A percentile compares a stretch with the other conserved stretches of the same genome.
These are phyloP conservation scores for Cryptocephalus primarius DNA, from an alignment of 2,888 invertebrate species.

Conservation along the genomic window DNA sequence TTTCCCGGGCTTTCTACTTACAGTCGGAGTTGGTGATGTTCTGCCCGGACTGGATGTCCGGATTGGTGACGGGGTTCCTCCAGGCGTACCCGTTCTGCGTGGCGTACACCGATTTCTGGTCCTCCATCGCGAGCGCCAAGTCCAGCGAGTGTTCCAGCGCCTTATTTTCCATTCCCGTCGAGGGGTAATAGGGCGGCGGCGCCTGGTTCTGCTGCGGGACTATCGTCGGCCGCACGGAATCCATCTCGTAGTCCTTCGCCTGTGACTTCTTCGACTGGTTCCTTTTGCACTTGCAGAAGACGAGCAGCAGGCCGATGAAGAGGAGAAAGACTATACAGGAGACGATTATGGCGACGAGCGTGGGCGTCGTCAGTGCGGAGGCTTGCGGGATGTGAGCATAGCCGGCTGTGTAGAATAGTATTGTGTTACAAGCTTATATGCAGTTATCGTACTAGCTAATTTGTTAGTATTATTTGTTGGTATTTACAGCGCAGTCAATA, in stretches of 20 bases:
- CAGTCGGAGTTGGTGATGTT: conserved; percentile 72
- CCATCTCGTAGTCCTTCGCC: conserved; percentile 76
- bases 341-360: conserved; percentile 66
- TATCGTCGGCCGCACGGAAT: conserved; percentile 73
- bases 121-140: conserved; percentile 69
- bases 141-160: conserved; percentile 85
- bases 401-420: conserved; percentile 51
- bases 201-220: conserved; percentile 80
- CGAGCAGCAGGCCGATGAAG: conserved; percentile 61
- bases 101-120: conserved; percentile 77
- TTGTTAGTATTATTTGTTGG: no score
- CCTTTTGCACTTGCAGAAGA: conserved; percentile 78
- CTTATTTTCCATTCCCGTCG: conserved; percentile 81
- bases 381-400: conserved; percentile 72
- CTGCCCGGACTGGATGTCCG: conserved; percentile 53
- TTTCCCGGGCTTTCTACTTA: conserved; percentile 49
- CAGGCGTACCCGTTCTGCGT: conserved; percentile 71
- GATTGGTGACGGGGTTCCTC: conserved; percentile 60
- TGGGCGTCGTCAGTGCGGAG: conserved; percentile 64
- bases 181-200: conserved; percentile 84
- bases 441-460: background rate
- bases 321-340: conserved; percentile 71
- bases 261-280: conserved; percentile 71
- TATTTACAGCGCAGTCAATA: no score
- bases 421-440: background rate